Evolutionary conservation across 2,888 invertebrate genomes (phyloP).

Genomic region (Ptilodon capucinus): DNA sequence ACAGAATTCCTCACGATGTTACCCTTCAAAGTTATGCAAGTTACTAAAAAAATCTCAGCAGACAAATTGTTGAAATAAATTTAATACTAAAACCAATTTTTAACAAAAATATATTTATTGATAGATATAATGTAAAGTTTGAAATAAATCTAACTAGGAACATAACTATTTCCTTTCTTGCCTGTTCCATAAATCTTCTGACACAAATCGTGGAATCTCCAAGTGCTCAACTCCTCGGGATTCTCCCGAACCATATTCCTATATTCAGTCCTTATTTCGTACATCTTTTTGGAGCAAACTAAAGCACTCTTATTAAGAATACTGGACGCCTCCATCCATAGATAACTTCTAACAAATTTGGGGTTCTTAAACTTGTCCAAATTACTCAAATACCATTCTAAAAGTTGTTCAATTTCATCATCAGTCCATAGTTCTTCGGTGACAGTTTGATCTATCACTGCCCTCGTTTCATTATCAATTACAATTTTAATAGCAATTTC

Average conservation of each 20-base stretch:
- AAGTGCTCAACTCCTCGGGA: slow-evolving; percentile 48
- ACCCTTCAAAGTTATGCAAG: too few species aligned
- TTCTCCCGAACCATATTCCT: slow-evolving; percentile 63
- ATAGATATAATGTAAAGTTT: too few species aligned
- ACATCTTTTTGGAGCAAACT: slow-evolving; percentile 72
- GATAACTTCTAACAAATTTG: slow-evolving; percentile 62
- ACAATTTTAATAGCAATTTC: slow-evolving; percentile 48
- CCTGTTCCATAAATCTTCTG: slow-evolving; percentile 76
- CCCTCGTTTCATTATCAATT: slow-evolving; percentile 39
- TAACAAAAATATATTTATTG: too few species aligned
- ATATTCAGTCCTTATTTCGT: slow-evolving; percentile 65
- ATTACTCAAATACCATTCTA: slow-evolving; percentile 69
- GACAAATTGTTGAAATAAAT: too few species aligned
- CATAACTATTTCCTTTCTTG: slow-evolving; percentile 40
- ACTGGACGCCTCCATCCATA: slow-evolving; percentile 67
- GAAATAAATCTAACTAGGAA: neutral
- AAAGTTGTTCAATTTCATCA: slow-evolving; percentile 55
- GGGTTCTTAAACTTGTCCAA: slow-evolving; percentile 75
- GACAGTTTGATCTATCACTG: slow-evolving; percentile 29
- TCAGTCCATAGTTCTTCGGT: slow-evolving; percentile 56
- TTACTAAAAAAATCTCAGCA: too few species aligned
- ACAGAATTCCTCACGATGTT: too few species aligned
- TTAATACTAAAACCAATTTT: too few species aligned
- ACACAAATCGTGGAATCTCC: slow-evolving; percentile 67
- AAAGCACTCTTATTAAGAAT: slow-evolving; percentile 62